phyloP scores from a whole-genome alignment of 37 sponge, comb jelly and placozoan species.

The Oopsacas minuta region DNA sequence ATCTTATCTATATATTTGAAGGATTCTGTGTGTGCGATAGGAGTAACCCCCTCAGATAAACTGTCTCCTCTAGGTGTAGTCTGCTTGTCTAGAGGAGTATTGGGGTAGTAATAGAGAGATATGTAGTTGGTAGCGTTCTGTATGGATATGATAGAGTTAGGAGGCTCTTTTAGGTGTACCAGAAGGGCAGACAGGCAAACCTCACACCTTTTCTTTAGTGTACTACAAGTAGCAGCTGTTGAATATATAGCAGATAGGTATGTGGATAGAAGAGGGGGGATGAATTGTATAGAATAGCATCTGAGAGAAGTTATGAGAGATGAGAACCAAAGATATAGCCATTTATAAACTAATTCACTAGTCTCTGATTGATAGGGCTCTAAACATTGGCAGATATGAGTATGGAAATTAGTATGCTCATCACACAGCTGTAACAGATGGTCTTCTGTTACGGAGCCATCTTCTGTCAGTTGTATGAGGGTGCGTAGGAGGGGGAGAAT shows the following conservation, averaged over 20 bases:
- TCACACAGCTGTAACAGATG: not conserved
- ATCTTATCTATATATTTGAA: not conserved
- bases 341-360: not conserved
- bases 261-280: not conserved
- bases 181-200: not conserved
- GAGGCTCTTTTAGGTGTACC: not conserved
- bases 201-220: not conserved
- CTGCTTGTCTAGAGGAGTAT: not conserved
- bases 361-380: not conserved
- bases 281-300: not conserved
- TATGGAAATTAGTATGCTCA: not conserved
- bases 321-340: not conserved
- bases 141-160: not conserved
- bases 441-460: not conserved
- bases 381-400: not conserved
- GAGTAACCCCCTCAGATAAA: not conserved
- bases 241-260: not conserved
- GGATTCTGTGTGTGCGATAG: not conserved
- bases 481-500: not conserved
- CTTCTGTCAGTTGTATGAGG: not conserved
- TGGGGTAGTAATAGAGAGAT: not conserved
- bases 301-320: not conserved
- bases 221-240: not conserved
- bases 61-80: not conserved
- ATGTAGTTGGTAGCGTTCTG: not conserved